Conservation (phyloP, 2,797 vertebrate species). For the Anabas testudineus region DNA sequence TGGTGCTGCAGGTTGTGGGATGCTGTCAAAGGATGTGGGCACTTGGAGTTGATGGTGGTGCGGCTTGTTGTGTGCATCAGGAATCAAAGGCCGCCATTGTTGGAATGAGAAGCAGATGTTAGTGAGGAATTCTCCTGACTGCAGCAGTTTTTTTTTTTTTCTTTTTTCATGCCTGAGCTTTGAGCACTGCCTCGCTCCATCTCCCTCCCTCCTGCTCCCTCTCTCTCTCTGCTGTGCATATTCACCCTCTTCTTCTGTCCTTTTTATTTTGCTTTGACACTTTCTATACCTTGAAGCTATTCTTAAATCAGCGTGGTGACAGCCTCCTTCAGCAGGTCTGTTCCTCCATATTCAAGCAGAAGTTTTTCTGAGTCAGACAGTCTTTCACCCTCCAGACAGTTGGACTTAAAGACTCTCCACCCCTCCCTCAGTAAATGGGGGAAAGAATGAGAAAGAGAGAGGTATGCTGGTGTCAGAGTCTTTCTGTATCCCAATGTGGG, state of each 20-base stretch:
- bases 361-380: slow-evolving; percentile 42
- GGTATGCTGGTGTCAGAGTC: slow-evolving; percentile 49
- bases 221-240: slow-evolving; percentile 28
- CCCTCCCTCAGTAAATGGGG: slow-evolving; percentile 38
- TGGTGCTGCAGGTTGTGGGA: slow-evolving; percentile 39
- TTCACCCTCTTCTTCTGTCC: slow-evolving; percentile 40
- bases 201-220: slow-evolving; percentile 55
- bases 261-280: slow-evolving; percentile 47
- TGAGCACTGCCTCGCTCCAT: slow-evolving; percentile 69
- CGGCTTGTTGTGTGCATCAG: slow-evolving; percentile 54
- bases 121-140: slow-evolving; percentile 88
- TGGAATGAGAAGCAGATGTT: slow-evolving; percentile 95
- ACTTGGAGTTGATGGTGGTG: slow-evolving; percentile 45
- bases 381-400: slow-evolving; percentile 31
- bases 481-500: slow-evolving; percentile 36
- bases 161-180: slow-evolving; percentile 71
- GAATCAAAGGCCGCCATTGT: slow-evolving; percentile 89
- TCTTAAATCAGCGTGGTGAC: slow-evolving; percentile 44
- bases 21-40: slow-evolving; percentile 49
- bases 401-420: slow-evolving; percentile 28
- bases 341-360: slow-evolving; percentile 17
- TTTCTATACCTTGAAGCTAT: slow-evolving; percentile 55
- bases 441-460: slow-evolving; percentile 48
- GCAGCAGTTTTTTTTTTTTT: slow-evolving; percentile 84
- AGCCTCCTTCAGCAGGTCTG: slow-evolving; percentile 22